Conservation (phyloP, 2,113 vertebrate species). For the Pongo pygmaeus region DNA sequence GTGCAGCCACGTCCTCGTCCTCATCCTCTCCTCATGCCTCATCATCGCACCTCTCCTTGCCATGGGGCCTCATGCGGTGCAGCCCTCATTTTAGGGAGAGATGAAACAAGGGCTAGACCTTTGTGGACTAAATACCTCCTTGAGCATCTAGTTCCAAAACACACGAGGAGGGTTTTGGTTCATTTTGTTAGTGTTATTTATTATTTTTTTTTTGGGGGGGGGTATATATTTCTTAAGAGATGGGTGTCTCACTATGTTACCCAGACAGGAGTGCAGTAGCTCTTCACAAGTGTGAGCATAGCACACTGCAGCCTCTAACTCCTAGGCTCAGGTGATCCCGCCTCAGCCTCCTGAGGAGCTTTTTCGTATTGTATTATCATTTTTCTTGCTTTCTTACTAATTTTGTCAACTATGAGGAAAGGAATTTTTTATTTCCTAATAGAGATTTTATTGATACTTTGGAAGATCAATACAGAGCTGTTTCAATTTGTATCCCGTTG, state of each 20-base stretch:
- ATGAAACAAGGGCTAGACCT: neutral
- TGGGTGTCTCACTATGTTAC: neutral
- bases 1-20: too few species aligned
- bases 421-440: neutral
- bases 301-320: neutral
- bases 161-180: neutral
- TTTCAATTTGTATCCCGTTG: neutral
- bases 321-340: neutral
- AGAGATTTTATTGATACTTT: neutral
- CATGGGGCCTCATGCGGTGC: accelerated
- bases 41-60: neutral
- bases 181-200: neutral
- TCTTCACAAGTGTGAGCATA: neutral
- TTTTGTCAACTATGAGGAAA: neutral
- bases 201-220: neutral
- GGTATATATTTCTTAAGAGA: neutral
- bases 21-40: too few species aligned
- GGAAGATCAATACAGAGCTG: neutral
- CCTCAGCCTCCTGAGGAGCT: neutral
- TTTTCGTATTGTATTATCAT: neutral
- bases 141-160: neutral
- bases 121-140: neutral
- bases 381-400: neutral
- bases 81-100: neutral
- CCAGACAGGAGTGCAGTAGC: neutral